Base-by-base conservation (phyloP, 1,140 invertebrate species). In the Saccostrea glomerata region DNA sequence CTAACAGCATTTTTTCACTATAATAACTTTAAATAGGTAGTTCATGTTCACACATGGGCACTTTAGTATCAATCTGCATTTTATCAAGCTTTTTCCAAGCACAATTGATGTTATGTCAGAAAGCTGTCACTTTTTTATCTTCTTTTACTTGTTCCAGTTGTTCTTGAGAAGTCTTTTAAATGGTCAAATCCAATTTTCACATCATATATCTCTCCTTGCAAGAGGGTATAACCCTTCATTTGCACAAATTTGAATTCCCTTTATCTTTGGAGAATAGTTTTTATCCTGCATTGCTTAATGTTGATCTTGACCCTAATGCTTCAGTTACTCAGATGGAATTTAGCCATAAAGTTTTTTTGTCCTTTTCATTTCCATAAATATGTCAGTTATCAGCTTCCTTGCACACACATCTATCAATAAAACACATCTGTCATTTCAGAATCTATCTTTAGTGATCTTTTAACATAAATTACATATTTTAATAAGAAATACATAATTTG, bases 401-500 rank as follows among this genome's bases (percentile, higher is more conserved):
- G 70, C 70, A 77, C 30, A 40, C 25, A 77, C 23, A 40, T 77
- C 70, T 77, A 77, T 77, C 70, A 77, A 77, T 77, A 30, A 30
- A 77, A 77, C 15, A 25, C 23, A 25, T 77, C 15, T 77, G 70
- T 77, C 70, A 77, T 25, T 30, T 77, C 70, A 30, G 70, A 15
- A 30, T 77, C 70, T 77, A 77, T 77, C 70, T 77, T 77, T 30
- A 77, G 70, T 77, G 70, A 77, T 77, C 11, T 77, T 77, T 77
- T 77, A 77, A 77, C 70, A 77, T 77, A 77, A 77, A 77, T 30
- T 77, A 77, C 30, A 77, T 77, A 77, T 77, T 77, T 77, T 30
- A 77, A 77, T 77, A 77, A 47, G 23, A 77, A 77, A 77, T 30
- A 36, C 13, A 77, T 30, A 77, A 77, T 77, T 77, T 77, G 70